Evolutionary conservation across 2,888 invertebrate genomes (phyloP), one percentile per base, ranked within the genome.

Genomic region (Linnaemya tessellans): DNA sequence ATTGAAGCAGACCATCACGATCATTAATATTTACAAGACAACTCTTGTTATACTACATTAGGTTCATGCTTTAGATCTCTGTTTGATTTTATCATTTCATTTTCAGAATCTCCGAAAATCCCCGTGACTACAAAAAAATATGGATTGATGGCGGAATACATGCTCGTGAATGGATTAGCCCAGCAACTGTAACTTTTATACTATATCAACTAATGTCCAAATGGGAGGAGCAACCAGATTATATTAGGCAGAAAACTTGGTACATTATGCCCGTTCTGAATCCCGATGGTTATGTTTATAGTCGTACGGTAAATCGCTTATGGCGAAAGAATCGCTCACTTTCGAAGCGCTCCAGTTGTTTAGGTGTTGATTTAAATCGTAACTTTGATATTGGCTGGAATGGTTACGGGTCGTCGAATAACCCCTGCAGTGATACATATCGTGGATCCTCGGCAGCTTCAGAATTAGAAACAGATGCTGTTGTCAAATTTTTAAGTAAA

Each of bases 311-410:
- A 8, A 97, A 97, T 90, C 94, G 98, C 67, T 93, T 97, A 90
- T 98, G 98, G 98, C 93, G 96, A 68, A 97, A 97, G 89, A 97
- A 96, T 89, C 94, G 96, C 81, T 94, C 90, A 77, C 93, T 90
- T 88, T 93, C 92, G 22, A 68, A 43, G 3, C 86, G 86, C 0
- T 79, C 87, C 20, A 91, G 92, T 11, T 97, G 97, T 89, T 91
- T 94, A 1, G 97, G 97, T 0, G 95, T 96, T 0, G 97, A 97
- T 91, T 94, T 97, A 13, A 97, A 97, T 91, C 94, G 98, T 84
- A 98, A 98, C 92, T 98, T 96, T 90, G 96, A 96, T 93, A 96
- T 96, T 88, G 95, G 96, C 77, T 98, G 97, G 97, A 96, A 95
- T 35, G 96, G 97, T 18, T 95, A 94, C 62, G 95, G 97, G 87